These are phyloP conservation scores for Prorops nasuta DNA, from an alignment of 1,140 invertebrate species.

Conservation along the genomic window DNA sequence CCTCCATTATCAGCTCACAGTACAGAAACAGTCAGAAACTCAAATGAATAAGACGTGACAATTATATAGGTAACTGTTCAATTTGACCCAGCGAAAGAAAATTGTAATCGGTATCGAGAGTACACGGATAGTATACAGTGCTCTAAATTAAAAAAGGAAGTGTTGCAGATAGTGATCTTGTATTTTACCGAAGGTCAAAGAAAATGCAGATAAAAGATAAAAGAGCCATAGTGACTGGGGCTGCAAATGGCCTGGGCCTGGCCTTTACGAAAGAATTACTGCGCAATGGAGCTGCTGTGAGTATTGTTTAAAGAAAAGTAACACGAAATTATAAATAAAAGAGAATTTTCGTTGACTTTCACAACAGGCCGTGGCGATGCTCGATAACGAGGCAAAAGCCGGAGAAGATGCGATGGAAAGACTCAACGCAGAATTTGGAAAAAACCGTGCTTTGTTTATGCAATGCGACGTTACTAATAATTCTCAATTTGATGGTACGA, in stretches of 20 bases:
- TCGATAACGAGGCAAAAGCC: slow-evolving; percentile 45
- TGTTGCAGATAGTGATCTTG: too few species aligned
- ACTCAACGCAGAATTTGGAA: slow-evolving; percentile 52
- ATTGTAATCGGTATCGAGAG: too few species aligned
- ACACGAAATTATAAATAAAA: too few species aligned
- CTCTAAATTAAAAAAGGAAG: too few species aligned
- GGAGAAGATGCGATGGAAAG: slow-evolving; percentile 40
- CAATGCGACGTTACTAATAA: slow-evolving; percentile 54
- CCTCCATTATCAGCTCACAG: too few species aligned
- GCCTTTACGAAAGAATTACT: slow-evolving; percentile 52
- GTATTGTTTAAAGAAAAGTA: slow-evolving; percentile 17
- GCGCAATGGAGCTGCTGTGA: slow-evolving; percentile 50
- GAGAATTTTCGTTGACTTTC: neutral
- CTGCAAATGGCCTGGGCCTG: slow-evolving; percentile 52
- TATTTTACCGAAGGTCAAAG: too few species aligned
- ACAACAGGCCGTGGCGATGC: slow-evolving; percentile 34
- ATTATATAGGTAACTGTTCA: too few species aligned
- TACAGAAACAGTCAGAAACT: too few species aligned
- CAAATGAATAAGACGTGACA: too few species aligned
- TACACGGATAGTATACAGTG: too few species aligned
- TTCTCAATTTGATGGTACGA: slow-evolving; percentile 41
- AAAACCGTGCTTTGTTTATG: slow-evolving; percentile 49
- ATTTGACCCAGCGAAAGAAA: too few species aligned
- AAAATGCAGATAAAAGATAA: slow-evolving; percentile 50
- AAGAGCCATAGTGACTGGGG: slow-evolving; percentile 55